Percentiles rank a stretch among this genome's conserved stretches.
Evolutionary conservation across 2,797 vertebrate genomes (phyloP).

Genomic region (Ptychobarbus kaznakovi): DNA sequence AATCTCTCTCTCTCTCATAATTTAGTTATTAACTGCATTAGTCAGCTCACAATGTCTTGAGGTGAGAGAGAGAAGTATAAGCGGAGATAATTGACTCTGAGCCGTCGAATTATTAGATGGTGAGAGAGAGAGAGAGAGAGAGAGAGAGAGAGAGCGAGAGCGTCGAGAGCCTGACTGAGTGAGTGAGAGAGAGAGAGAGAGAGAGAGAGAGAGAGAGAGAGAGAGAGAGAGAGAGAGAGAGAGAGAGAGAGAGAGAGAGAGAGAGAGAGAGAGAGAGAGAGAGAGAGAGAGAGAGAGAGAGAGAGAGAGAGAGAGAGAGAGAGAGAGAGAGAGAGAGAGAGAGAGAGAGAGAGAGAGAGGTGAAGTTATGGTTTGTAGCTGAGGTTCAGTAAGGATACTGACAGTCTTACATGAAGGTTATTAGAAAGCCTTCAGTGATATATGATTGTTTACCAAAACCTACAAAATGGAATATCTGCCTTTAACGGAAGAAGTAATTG

Average conservation of each 20-base stretch:
- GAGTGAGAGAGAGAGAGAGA: too few species aligned
- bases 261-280: background rate
- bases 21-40: too few species aligned
- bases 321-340: conserved; percentile 4
- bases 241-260: background rate
- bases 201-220: too few species aligned
- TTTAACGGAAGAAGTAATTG: background rate
- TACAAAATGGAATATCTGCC: background rate
- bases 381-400: conserved; percentile 1
- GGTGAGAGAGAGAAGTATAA: too few species aligned
- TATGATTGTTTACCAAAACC: conserved; percentile 28
- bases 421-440: background rate
- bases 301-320: background rate
- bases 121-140: too few species aligned
- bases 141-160: too few species aligned
- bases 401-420: conserved; percentile 11
- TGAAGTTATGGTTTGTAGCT: conserved; percentile 6
- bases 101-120: too few species aligned
- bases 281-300: conserved; percentile 7
- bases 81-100: too few species aligned
- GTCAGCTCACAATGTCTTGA: too few species aligned
- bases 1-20: too few species aligned
- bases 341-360: background rate
- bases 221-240: too few species aligned
- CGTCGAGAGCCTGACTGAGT: too few species aligned